Conservation (phyloP, 2,113 vertebrate genomes). For the Meleagris gallopavo region DNA sequence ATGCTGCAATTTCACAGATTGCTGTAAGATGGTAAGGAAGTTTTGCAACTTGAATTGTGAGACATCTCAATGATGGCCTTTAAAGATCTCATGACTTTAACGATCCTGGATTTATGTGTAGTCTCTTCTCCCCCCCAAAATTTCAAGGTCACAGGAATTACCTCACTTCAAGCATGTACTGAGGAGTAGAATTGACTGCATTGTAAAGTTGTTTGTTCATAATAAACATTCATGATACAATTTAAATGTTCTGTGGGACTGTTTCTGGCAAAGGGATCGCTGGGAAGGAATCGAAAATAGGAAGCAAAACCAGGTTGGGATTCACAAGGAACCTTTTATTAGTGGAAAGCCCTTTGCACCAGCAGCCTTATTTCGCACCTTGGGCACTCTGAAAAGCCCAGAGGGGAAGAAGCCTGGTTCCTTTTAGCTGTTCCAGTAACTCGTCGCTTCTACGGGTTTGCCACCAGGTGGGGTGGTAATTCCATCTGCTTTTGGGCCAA, state of each 20-base stretch:
- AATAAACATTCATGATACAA: constrained; percentile 40
- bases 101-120: background rate
- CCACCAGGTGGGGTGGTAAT: background rate
- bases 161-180: background rate
- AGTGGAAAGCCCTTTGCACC: background rate
- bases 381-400: rapidly evolving
- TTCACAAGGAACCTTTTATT: background rate
- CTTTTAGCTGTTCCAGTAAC: background rate
- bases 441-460: rapidly evolving
- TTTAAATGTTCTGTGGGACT: background rate
- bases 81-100: background rate
- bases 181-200: constrained; percentile 12
- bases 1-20: background rate
- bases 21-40: background rate
- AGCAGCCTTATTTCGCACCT: rapidly evolving
- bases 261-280: background rate
- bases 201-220: constrained; percentile 31
- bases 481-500: background rate
- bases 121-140: background rate
- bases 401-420: background rate
- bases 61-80: background rate
- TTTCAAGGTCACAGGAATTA: background rate
- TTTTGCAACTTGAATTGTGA: background rate
- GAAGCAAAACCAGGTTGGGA: background rate
- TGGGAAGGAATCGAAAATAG: background rate